These are phyloP conservation scores for Parasteatoda lunata DNA, from an alignment of 2,888 invertebrate species.

Conservation along the genomic window DNA sequence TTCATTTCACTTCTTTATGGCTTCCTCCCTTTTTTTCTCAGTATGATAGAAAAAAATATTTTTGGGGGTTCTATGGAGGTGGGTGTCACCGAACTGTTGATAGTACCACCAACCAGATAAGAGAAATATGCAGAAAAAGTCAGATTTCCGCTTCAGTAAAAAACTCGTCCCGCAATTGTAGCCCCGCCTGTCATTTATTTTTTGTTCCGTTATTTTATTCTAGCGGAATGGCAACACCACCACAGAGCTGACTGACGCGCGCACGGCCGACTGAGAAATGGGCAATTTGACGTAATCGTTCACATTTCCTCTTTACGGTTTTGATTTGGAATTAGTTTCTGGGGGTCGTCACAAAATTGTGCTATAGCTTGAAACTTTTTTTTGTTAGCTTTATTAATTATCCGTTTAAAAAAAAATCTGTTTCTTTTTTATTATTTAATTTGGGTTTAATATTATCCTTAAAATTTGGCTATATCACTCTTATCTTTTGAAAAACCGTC, in stretches of 20 bases:
- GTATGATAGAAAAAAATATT: constrained; percentile 16
- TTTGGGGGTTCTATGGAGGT: background rate
- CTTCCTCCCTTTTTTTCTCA: constrained; percentile 43
- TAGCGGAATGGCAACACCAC: constrained; percentile 63
- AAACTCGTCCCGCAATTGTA: constrained; percentile 61
- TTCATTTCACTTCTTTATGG: constrained; percentile 68
- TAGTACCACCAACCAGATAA: constrained; percentile 52
- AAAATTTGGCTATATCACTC: no score
- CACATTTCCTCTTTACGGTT: constrained; percentile 55
- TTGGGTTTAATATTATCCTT: no score
- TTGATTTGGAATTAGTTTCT: constrained; percentile 57
- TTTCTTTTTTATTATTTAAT: no score
- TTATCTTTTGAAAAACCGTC: no score
- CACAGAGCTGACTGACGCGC: constrained; percentile 50
- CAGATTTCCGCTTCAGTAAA: constrained; percentile 66
- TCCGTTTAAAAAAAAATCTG: no score
- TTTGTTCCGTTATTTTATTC: constrained; percentile 58
- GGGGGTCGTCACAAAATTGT: constrained; percentile 37
- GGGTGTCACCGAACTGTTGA: constrained; percentile 59
- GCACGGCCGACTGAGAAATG: constrained; percentile 58
- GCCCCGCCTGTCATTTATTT: constrained; percentile 61
- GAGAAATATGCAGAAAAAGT: constrained; percentile 68
- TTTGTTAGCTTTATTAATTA: no score
- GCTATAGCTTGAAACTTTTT: no score
- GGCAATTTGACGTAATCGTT: constrained; percentile 68